Percentiles rank a stretch among this genome's conserved stretches.
These are phyloP conservation scores for Catagonus wagneri DNA, from an alignment of 2,113 vertebrate species.

Conservation along the genomic window DNA sequence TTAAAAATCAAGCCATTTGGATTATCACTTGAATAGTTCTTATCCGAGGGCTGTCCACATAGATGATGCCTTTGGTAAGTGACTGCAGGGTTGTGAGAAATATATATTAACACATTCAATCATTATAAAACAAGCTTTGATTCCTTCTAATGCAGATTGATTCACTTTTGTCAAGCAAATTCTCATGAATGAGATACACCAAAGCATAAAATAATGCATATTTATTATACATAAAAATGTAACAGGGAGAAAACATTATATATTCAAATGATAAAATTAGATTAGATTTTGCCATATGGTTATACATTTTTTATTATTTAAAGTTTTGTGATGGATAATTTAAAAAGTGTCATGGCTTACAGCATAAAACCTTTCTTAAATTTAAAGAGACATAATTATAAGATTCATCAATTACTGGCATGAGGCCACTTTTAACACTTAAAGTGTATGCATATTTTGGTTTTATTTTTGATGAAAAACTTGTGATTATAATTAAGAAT, in stretches of 20 bases:
- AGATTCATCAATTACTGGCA: background rate
- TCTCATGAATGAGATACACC: conserved; percentile 59
- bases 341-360: background rate
- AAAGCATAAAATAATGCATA: conserved; percentile 56
- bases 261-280: conserved; percentile 70
- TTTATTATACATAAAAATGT: conserved; percentile 70
- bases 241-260: conserved; percentile 54
- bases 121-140: background rate
- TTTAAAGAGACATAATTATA: background rate
- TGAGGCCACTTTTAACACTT: background rate
- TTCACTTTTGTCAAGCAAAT: conserved; percentile 47
- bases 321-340: conserved; percentile 70
- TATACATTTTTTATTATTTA: conserved; percentile 66
- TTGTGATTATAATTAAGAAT: background rate
- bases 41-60: background rate
- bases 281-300: conserved; percentile 68
- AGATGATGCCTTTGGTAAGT: background rate
- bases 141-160: background rate
- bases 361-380: background rate
- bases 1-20: background rate
- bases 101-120: background rate
- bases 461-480: background rate
- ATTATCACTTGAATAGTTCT: background rate
- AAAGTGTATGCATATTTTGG: background rate
- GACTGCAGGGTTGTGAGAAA: background rate